Percentiles rank a stretch among this genome's conserved stretches.
Evolutionary conservation across 2,113 vertebrate species (phyloP).

Genomic region (Carettochelys insculpta): DNA sequence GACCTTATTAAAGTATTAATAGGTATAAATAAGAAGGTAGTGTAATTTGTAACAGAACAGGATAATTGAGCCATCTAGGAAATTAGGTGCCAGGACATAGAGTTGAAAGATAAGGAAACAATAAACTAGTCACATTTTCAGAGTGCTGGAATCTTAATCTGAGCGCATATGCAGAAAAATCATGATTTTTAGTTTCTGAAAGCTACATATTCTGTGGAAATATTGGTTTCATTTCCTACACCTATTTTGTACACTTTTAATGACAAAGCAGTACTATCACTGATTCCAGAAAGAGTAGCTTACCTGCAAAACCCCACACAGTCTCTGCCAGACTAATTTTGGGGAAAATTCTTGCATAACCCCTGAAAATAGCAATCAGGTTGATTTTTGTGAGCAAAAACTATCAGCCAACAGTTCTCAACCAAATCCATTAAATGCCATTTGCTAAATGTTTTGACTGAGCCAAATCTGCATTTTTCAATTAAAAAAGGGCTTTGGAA

Average conservation of each 20-base stretch:
- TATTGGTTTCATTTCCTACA: not conserved
- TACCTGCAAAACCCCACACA: not conserved
- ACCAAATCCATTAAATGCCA: not conserved
- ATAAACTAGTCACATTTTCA: not conserved
- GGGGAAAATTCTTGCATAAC: not conserved
- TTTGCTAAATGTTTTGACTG: not conserved
- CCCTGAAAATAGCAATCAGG: not conserved
- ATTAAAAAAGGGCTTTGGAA: not conserved
- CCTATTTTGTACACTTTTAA: not conserved
- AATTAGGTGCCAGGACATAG: not conserved
- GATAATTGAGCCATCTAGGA: not conserved
- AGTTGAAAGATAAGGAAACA: not conserved
- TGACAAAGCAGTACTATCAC: not conserved
- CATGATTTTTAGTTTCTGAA: fast-evolving
- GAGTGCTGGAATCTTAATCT: not conserved
- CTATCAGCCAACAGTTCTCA: not conserved
- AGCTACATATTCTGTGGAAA: no score
- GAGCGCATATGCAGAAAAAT: not conserved
- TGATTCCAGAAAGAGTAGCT: not conserved
- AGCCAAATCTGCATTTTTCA: not conserved
- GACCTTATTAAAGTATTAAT: not conserved
- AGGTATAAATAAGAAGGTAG: not conserved
- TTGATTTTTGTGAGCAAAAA: not conserved
- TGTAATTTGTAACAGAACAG: not conserved
- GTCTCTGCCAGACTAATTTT: not conserved